These are phyloP conservation scores for Scaptodrosophila latifasciaeformis DNA, from an alignment of 2,888 invertebrate genomes.

Conservation along the genomic window DNA sequence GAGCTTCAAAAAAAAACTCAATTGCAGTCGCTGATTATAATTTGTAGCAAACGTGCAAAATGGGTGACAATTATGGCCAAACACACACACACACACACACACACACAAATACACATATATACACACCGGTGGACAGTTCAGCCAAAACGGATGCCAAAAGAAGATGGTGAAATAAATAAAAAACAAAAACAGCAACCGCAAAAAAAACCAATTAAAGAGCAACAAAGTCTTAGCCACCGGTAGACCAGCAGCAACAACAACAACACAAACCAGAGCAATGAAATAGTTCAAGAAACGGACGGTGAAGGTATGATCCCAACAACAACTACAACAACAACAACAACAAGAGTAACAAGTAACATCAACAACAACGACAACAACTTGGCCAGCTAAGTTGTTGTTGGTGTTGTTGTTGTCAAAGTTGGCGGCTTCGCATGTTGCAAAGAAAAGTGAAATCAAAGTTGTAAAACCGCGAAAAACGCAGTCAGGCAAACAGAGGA, in stretches of 20 bases:
- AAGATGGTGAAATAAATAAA: slow-evolving; percentile 42
- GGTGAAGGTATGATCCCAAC: slow-evolving; percentile 59
- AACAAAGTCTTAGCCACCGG: slow-evolving; percentile 58
- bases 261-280: slow-evolving; percentile 52
- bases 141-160: slow-evolving; percentile 53
- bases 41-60: slow-evolving; percentile 60
- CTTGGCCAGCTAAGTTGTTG: too few species aligned
- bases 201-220: slow-evolving; percentile 67
- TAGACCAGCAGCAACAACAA: slow-evolving; percentile 4
- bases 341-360: slow-evolving; percentile 21
- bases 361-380: slow-evolving; percentile 25
- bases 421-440: slow-evolving; percentile 54
- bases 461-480: slow-evolving; percentile 69
- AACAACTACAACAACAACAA: slow-evolving; percentile 30
- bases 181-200: slow-evolving; percentile 12
- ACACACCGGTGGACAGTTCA: too few species aligned
- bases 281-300: slow-evolving; percentile 60
- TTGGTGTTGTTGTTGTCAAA: not conserved
- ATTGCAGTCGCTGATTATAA: slow-evolving; percentile 39
- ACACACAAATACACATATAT: too few species aligned
- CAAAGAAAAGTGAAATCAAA: slow-evolving; percentile 69
- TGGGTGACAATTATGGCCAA: slow-evolving; percentile 60
- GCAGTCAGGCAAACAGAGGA: slow-evolving; percentile 55
- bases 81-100: slow-evolving; percentile 10
- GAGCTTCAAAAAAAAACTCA: too few species aligned